Conservation (phyloP, 2,888 invertebrate genomes). For the Pasiphila rectangulata region DNA sequence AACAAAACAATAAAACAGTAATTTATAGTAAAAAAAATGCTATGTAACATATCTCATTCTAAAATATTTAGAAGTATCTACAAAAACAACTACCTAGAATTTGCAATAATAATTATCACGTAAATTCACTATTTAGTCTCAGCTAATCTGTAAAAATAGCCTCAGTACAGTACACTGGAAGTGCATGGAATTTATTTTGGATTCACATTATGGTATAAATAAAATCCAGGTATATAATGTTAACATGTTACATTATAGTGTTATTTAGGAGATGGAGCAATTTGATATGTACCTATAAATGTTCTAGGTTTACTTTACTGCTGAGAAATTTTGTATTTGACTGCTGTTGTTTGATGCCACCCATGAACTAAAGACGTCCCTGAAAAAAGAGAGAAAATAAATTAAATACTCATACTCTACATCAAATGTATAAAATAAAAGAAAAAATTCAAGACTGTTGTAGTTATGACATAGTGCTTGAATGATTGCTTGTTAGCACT, state of each 20-base stretch:
- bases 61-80: slow-evolving; percentile 24
- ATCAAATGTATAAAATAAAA: not conserved
- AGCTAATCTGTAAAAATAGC: slow-evolving; percentile 7
- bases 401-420: no score
- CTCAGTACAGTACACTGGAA: slow-evolving; percentile 14
- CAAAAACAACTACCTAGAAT: slow-evolving; percentile 24
- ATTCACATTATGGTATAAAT: slow-evolving; percentile 8
- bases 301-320: slow-evolving; percentile 84
- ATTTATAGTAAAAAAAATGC: slow-evolving; percentile 13
- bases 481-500: not conserved
- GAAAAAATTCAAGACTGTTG: not conserved
- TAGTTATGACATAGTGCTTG: not conserved
- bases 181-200: not conserved
- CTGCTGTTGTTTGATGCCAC: slow-evolving; percentile 92
- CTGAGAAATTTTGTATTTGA: slow-evolving; percentile 88
- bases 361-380: slow-evolving; percentile 95
- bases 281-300: slow-evolving; percentile 55
- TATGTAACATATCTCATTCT: slow-evolving; percentile 4
- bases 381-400: slow-evolving; percentile 69
- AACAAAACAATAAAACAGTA: slow-evolving; percentile 27
- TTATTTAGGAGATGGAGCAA: slow-evolving; percentile 38
- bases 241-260: slow-evolving; percentile 27
- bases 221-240: slow-evolving; percentile 5
- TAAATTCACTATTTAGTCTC: slow-evolving; percentile 8
- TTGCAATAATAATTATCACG: slow-evolving; percentile 8